Conservation (phyloP, 2,888 invertebrate species). For the Nephrotoma guestfalica region DNA sequence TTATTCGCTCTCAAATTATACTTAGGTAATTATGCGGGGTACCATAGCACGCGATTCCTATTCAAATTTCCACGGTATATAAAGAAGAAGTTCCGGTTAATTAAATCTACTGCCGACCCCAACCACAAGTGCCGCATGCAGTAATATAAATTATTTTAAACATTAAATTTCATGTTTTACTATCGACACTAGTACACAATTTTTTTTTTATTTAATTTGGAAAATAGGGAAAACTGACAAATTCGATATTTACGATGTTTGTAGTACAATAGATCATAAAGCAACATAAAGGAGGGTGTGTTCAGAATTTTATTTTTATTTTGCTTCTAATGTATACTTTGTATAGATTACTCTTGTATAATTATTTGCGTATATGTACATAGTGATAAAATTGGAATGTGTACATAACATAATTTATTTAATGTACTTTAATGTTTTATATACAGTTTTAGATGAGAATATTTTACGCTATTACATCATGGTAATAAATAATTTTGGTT, state of each 20-base stretch:
- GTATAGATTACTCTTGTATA: neutral
- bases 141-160: too few relatives aligned
- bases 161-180: too few relatives aligned
- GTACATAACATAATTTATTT: neutral
- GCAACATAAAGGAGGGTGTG: neutral
- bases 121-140: too few relatives aligned
- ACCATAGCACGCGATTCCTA: too few relatives aligned
- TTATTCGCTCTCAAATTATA: too few relatives aligned
- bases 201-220: neutral
- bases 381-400: neutral
- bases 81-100: too few relatives aligned
- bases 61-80: too few relatives aligned
- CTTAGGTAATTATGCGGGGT: too few relatives aligned
- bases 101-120: too few relatives aligned
- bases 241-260: neutral
- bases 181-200: too few relatives aligned
- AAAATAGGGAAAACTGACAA: neutral
- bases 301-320: neutral
- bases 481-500: neutral
- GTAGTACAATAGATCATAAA: neutral
- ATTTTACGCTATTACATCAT: neutral
- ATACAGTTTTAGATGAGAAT: neutral
- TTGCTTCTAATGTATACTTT: neutral
- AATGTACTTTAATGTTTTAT: neutral
- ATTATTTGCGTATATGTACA: neutral